Evolutionary conservation across 2,113 vertebrate species (phyloP).

Genomic region (Pampusana beccarii): DNA sequence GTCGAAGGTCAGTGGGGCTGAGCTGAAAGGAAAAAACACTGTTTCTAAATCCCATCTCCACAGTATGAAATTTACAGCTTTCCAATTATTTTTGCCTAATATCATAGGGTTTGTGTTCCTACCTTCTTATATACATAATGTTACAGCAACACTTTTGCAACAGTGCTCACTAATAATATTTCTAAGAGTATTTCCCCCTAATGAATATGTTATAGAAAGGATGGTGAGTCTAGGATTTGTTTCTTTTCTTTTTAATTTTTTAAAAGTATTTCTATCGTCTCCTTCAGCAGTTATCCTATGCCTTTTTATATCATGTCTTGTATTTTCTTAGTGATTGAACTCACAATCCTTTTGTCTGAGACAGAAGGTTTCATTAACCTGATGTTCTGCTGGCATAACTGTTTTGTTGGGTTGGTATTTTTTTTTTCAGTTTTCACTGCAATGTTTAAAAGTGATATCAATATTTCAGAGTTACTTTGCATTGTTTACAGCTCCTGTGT

Average conservation of each 20-base stretch:
- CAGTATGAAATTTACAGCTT: neutral
- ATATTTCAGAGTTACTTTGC: neutral
- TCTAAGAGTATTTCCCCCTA: neutral
- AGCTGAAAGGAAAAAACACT: neutral
- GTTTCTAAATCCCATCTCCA: neutral
- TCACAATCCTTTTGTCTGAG: neutral
- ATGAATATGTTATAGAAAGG: neutral
- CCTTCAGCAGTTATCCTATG: neutral
- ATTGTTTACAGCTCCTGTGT: neutral
- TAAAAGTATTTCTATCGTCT: neutral
- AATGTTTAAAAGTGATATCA: neutral
- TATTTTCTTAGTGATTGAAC: neutral
- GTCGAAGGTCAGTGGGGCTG: neutral
- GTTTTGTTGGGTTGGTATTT: neutral
- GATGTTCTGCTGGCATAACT: neutral
- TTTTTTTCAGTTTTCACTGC: neutral
- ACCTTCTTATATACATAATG: neutral
- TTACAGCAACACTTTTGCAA: neutral
- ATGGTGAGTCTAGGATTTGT: neutral
- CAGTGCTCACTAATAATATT: neutral
- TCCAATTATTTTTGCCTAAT: neutral
- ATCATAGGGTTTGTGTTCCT: neutral
- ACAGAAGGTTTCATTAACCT: neutral
- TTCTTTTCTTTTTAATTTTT: neutral
- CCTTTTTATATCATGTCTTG: neutral